These are phyloP conservation scores for Bubalus kerabau DNA, from an alignment of 2,113 vertebrate genomes.

Conservation along the genomic window DNA sequence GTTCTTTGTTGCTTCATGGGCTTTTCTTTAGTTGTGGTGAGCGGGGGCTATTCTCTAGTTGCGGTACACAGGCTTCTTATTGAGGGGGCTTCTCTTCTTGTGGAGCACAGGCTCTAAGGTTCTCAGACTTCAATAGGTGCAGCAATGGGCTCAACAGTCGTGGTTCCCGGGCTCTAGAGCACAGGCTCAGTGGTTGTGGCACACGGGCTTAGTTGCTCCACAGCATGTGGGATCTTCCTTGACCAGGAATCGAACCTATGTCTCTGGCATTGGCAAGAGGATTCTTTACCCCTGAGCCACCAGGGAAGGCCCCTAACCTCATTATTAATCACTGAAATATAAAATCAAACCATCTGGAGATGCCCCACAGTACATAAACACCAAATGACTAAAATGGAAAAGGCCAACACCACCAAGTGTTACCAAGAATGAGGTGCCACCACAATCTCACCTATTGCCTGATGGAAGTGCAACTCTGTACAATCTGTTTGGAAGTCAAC, in stretches of 20 bases:
- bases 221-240: not conserved
- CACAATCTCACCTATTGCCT: not conserved
- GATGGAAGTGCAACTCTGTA: not conserved
- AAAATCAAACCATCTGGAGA: not conserved
- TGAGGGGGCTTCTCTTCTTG: not conserved
- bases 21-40: not conserved
- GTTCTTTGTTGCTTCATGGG: not conserved
- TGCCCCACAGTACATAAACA: not conserved
- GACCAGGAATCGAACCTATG: not conserved
- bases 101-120: not conserved
- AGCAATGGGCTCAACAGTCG: not conserved
- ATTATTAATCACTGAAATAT: not conserved
- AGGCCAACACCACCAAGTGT: not conserved
- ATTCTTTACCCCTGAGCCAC: not conserved
- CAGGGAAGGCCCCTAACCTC: not conserved
- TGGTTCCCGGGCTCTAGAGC: fast-evolving
- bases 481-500: not conserved
- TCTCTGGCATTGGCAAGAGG: not conserved
- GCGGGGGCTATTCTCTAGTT: fast-evolving
- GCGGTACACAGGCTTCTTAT: not conserved
- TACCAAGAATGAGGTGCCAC: no score
- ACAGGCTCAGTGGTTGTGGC: not conserved
- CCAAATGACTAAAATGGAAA: not conserved
- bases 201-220: not conserved
- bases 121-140: not conserved